A percentile compares a stretch with the other conserved stretches of the same genome.
Conservation (phyloP, 2,797 vertebrate genomes). For the Ficedula albicollis region DNA sequence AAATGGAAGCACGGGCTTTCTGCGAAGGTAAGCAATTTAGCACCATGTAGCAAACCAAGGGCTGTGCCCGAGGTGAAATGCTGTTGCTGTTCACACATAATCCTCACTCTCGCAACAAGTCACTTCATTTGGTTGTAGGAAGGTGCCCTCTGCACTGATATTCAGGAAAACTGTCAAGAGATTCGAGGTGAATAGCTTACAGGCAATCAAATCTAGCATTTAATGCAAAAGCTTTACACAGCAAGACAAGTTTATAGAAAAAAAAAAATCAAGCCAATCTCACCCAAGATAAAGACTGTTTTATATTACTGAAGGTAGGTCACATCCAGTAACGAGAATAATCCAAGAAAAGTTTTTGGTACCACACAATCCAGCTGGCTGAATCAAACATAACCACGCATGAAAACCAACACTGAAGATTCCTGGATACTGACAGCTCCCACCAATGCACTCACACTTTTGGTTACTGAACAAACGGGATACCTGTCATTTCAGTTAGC, state of each 20-base stretch:
- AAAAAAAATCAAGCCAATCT: constrained; percentile 9
- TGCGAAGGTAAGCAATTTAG: neutral
- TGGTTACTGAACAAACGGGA: neutral
- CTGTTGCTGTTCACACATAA: neutral
- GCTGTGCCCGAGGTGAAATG: neutral
- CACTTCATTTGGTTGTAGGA: neutral
- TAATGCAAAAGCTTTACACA: constrained; percentile 47
- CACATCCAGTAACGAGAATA: constrained; percentile 12
- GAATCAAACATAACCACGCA: neutral
- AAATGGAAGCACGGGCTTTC: neutral
- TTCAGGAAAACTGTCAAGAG: constrained; percentile 9
- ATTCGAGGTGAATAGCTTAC: constrained; percentile 5
- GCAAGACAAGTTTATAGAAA: constrained; percentile 21
- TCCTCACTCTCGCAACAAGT: neutral
- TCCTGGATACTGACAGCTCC: constrained; percentile 21
- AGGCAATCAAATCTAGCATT: constrained; percentile 25
- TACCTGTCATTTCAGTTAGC: constrained; percentile 12
- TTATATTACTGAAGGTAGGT: constrained; percentile 51
- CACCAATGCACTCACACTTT: neutral
- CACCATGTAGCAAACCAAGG: neutral
- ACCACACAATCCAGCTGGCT: constrained; percentile 26
- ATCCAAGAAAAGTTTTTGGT: constrained; percentile 50
- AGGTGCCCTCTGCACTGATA: neutral
- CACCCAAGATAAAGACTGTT: constrained; percentile 31
- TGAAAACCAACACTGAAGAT: neutral